Percentiles rank a stretch among this genome's conserved stretches.
phyloP scores from a whole-genome alignment of 2,888 invertebrate genomes.

The Amblyteles armatorius region DNA sequence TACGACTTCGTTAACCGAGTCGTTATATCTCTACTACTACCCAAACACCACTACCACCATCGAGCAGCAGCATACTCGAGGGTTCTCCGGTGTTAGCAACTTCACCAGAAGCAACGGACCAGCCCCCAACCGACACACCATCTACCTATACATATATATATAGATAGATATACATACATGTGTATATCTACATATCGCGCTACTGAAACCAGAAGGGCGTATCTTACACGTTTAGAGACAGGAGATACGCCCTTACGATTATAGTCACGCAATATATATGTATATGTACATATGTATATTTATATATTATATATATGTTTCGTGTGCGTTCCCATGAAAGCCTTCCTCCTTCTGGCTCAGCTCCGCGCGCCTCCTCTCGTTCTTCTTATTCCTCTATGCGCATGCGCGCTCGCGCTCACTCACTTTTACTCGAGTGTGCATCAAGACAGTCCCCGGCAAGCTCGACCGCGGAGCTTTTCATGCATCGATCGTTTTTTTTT shows the following conservation, averaged over 20 bases:
- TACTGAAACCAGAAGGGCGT: too few relatives aligned
- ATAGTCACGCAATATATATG: neutral
- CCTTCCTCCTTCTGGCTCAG: constrained; percentile 41
- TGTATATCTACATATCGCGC: too few relatives aligned
- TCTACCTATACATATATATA: neutral
- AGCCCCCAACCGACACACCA: constrained; percentile 1
- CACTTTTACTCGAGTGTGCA: neutral
- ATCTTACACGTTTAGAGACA: too few relatives aligned
- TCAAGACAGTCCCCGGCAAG: neutral
- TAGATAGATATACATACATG: neutral
- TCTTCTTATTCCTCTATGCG: constrained; percentile 3
- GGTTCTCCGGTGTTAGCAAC: constrained; percentile 43
- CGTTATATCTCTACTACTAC: constrained; percentile 51
- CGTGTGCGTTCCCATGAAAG: constrained; percentile 61
- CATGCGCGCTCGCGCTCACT: neutral
- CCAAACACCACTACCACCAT: neutral
- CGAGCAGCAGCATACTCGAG: constrained; percentile 10
- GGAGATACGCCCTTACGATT: too few relatives aligned
- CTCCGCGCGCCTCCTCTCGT: constrained; percentile 14
- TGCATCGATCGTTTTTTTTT: constrained; percentile 30
- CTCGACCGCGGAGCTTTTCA: constrained; percentile 18
- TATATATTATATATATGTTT: constrained; percentile 27
- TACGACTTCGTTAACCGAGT: constrained; percentile 57
- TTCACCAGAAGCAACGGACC: constrained; percentile 42
- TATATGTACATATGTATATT: too few relatives aligned